phyloP scores from a whole-genome alignment of 2,113 vertebrate genomes.

The Litocranius walleri region DNA sequence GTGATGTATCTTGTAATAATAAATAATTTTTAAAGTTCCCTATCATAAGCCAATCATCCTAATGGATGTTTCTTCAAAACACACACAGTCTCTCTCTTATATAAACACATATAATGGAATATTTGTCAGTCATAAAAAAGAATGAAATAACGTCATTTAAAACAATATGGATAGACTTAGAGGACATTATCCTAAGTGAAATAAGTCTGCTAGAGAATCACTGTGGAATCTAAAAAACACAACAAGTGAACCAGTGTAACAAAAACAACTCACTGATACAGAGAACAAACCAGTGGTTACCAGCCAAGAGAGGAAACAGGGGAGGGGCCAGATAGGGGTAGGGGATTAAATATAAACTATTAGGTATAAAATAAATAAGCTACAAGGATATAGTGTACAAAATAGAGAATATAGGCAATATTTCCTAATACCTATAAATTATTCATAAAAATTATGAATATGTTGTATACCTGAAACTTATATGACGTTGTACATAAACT shows the following conservation, averaged over 20 bases:
- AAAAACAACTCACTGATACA: background rate
- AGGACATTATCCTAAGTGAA: background rate
- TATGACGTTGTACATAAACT: background rate
- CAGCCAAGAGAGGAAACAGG: background rate
- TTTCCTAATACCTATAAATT: background rate
- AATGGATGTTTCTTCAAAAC: background rate
- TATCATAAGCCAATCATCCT: background rate
- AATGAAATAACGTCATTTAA: fast-evolving
- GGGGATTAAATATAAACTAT: background rate
- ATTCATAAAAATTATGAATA: background rate
- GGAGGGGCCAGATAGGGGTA: background rate
- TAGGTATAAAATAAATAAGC: background rate
- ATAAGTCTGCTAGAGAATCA: background rate
- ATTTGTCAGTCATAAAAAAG: background rate
- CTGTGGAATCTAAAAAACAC: background rate
- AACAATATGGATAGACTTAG: background rate
- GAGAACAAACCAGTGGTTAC: background rate
- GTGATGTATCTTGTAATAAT: background rate
- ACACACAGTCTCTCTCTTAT: background rate
- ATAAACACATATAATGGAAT: background rate
- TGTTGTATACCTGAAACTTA: background rate
- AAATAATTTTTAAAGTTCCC: background rate
- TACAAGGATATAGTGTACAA: background rate
- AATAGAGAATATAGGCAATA: background rate
- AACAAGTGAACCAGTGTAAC: background rate